phyloP scores from a whole-genome alignment of 2,113 vertebrate species.

The Suricata suricatta region DNA sequence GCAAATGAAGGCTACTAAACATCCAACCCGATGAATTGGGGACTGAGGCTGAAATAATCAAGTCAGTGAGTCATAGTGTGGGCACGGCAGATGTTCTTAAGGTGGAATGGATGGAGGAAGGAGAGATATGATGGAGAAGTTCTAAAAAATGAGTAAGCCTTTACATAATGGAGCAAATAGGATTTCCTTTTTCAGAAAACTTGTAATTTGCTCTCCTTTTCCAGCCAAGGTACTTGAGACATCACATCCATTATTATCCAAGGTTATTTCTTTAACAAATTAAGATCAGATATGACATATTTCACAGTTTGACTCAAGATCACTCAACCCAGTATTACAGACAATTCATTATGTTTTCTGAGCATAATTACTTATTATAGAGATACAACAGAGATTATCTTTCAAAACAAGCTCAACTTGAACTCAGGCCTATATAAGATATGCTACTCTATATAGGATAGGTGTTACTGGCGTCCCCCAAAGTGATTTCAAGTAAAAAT shows the following conservation, averaged over 20 bases:
- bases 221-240: background rate
- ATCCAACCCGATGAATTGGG: background rate
- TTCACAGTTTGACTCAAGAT: background rate
- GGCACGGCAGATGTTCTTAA: background rate
- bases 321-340: background rate
- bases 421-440: background rate
- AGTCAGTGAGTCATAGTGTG: background rate
- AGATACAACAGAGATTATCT: background rate
- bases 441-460: no score
- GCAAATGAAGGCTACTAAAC: background rate
- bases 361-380: background rate
- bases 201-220: background rate
- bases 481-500: background rate
- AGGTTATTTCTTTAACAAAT: conserved; percentile 36
- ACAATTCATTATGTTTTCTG: background rate
- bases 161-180: background rate
- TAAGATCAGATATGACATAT: background rate
- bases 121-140: background rate
- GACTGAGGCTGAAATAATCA: background rate
- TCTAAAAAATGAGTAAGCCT: background rate
- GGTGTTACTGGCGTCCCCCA: background rate
- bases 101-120: background rate
- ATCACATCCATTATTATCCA: background rate
- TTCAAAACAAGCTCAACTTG: background rate
- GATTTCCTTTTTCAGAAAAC: background rate